A percentile compares a stretch with the other conserved stretches of the same genome.
phyloP scores from a whole-genome alignment of 2,888 invertebrate genomes.

The Melinaea menophilus region DNA sequence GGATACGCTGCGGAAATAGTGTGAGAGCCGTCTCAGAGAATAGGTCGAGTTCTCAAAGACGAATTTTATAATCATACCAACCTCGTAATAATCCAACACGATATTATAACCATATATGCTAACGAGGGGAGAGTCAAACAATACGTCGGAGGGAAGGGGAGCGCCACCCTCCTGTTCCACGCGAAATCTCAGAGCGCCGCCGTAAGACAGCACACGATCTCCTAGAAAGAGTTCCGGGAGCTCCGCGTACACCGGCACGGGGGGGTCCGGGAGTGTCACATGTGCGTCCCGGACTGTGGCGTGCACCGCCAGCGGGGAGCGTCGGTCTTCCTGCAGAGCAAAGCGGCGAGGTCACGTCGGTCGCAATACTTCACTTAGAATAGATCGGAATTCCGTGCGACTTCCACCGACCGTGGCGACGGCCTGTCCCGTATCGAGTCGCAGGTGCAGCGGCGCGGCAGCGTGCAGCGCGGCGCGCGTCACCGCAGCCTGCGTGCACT shows the following conservation, averaged over 20 bases:
- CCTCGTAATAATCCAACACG: slow-evolving; percentile 85
- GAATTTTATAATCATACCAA: slow-evolving; percentile 27
- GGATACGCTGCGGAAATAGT: slow-evolving; percentile 49
- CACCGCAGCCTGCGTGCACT: slow-evolving; percentile 88
- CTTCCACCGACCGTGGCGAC: slow-evolving; percentile 19
- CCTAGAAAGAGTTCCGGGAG: slow-evolving; percentile 89
- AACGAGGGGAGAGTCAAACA: slow-evolving; percentile 85
- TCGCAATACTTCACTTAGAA: too few relatives aligned
- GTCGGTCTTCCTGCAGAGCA: slow-evolving; percentile 54
- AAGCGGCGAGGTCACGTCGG: too few relatives aligned
- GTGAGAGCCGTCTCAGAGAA: too few relatives aligned
- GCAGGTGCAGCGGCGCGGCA: slow-evolving; percentile 74
- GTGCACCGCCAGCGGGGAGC: slow-evolving; percentile 61
- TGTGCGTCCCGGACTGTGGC: slow-evolving; percentile 60
- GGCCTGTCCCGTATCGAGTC: slow-evolving; percentile 44
- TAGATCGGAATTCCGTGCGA: too few relatives aligned
- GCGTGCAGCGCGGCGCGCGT: slow-evolving; percentile 89
- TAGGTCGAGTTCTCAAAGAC: too few relatives aligned
- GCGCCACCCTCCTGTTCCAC: slow-evolving; percentile 82
- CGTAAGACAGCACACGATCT: slow-evolving; percentile 93
- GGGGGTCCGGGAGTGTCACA: slow-evolving; percentile 69
- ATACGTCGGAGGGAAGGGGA: slow-evolving; percentile 74
- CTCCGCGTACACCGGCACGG: slow-evolving; percentile 87
- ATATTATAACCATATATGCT: slow-evolving; percentile 88
- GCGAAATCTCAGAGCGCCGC: slow-evolving; percentile 89